A percentile compares a stretch with the other conserved stretches of the same genome.
These are phyloP conservation scores for Corythaeola cristata DNA, from an alignment of 2,113 vertebrate genomes.

Conservation along the genomic window DNA sequence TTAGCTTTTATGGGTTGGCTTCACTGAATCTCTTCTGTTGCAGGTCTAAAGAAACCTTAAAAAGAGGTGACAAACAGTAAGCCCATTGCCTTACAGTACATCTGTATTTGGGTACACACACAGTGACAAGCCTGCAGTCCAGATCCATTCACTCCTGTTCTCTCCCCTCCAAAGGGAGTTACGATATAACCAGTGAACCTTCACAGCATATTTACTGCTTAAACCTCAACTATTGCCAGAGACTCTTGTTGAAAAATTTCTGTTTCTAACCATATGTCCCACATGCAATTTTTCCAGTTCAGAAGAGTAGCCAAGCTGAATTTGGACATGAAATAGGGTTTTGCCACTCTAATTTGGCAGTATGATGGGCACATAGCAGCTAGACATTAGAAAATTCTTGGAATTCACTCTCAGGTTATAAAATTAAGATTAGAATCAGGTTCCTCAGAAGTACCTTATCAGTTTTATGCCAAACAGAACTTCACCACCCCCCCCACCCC, in stretches of 20 bases:
- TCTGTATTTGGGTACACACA: neutral
- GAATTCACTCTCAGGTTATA: neutral
- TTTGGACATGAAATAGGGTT: neutral
- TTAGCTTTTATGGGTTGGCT: neutral
- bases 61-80: neutral
- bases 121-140: neutral
- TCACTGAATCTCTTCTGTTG: neutral
- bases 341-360: neutral
- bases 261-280: neutral
- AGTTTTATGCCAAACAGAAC: neutral
- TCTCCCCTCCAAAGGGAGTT: neutral
- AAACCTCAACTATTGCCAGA: neutral
- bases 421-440: neutral
- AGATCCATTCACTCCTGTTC: neutral
- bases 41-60: neutral
- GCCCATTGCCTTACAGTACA: neutral
- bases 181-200: neutral
- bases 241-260: neutral
- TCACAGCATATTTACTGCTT: neutral
- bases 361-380: neutral
- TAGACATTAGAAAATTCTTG: neutral
- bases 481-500: no score
- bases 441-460: neutral
- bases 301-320: neutral
- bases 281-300: neutral